Evolutionary conservation across 1,140 invertebrate species (phyloP), one percentile per base, ranked within the genome.

Genomic region (Drusus annulatus): DNA sequence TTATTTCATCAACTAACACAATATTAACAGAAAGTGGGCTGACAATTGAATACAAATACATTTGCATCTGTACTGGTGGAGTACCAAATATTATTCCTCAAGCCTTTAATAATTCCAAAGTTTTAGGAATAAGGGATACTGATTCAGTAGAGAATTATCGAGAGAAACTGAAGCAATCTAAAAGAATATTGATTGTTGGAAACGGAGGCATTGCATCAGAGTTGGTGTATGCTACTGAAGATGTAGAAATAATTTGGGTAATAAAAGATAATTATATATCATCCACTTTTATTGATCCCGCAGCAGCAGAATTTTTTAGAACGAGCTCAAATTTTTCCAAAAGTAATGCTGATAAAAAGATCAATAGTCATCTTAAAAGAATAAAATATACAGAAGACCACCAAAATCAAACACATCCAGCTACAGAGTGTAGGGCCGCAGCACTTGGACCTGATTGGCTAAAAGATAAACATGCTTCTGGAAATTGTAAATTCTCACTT

Each of bases 171-270:
- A 87, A 87, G 69, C 86, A 89, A 80, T 92, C 96, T 0, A 92
- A 90, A 82, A 93, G 92, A 89, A 92, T 99, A 83, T 85, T 96
- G 0, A 91, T 99, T 63, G 91, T 99, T 62, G 98, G 98, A 23
- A 99, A 99, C 91, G 98, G 98, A 50, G 98, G 98, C 7, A 99
- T 99, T 84, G 98, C 98, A 23, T 98, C 97, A 73, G 98, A 99
- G 91, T 90, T 99, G 83, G 94, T 97, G 78, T 94, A 98, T 87
- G 96, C 98, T 86, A 92, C 98, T 17, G 90, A 93, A 86, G 93
- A 94, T 21, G 92, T 97, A 73, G 93, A 98, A 85, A 93, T 99
- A 25, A 89, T 98, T 45, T 99, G 98, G 98, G 93, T 95, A 0
- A 94, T 99, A 13, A 98, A 97, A 87, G 96, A 99, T 90, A 92